A percentile compares a stretch with the other conserved stretches of the same genome.
phyloP scores from a whole-genome alignment of 1,140 invertebrate genomes.

The Anastatus disparis region DNA sequence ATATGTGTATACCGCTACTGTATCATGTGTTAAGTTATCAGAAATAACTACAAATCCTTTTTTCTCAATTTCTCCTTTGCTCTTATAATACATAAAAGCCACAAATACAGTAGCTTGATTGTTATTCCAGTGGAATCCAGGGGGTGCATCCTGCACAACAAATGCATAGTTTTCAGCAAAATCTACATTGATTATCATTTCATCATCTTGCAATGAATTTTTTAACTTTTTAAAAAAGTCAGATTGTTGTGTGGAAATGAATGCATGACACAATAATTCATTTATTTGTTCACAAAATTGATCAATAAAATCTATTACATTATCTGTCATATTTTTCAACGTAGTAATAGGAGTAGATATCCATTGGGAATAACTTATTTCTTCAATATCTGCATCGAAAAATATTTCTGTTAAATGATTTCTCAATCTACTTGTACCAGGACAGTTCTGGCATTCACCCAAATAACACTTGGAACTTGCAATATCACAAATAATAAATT shows the following conservation, averaged over 20 bases:
- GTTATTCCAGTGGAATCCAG: constrained; percentile 39
- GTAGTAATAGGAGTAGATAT: no score
- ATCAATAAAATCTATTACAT: no score
- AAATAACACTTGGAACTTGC: neutral
- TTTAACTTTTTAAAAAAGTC: no score
- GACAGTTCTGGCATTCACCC: neutral
- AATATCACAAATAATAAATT: neutral
- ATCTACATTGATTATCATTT: no score
- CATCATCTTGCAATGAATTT: no score
- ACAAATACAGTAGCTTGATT: constrained; percentile 48
- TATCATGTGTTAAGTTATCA: constrained; percentile 38
- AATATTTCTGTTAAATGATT: neutral
- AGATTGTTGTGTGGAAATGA: no score
- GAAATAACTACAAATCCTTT: constrained; percentile 39
- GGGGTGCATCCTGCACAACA: no score
- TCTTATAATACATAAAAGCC: constrained; percentile 41
- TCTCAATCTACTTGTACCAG: neutral
- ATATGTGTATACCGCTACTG: constrained; percentile 35
- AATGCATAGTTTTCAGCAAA: no score
- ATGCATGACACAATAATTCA: no score
- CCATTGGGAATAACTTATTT: neutral
- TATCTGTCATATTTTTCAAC: no score
- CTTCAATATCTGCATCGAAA: neutral
- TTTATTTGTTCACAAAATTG: no score
- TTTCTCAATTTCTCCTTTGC: neutral